phyloP scores from a whole-genome alignment of 2,797 vertebrate species.

The Hafferia zeledoni region DNA sequence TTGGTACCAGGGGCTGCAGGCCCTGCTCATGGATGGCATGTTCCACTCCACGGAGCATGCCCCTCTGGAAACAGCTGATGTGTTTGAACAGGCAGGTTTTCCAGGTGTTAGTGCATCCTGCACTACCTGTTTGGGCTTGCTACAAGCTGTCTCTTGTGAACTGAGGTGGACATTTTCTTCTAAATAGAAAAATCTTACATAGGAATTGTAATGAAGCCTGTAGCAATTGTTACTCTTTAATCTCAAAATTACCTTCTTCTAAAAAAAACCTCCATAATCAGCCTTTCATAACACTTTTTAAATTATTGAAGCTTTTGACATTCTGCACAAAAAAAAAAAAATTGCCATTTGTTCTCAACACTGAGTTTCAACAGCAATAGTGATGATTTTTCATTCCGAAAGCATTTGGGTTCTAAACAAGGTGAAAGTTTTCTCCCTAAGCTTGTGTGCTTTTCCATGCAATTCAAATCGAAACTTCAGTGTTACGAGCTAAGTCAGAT shows the following conservation, averaged over 20 bases:
- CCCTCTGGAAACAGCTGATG: not conserved
- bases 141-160: not conserved
- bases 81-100: not conserved
- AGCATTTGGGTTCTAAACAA: not conserved
- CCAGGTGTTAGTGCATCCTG: rapidly evolving
- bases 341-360: not conserved
- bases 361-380: not conserved
- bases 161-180: not conserved
- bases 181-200: rapidly evolving
- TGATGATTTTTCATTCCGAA: not conserved
- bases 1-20: rapidly evolving
- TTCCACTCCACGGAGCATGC: not conserved
- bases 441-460: not conserved
- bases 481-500: not conserved
- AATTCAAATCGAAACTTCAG: not conserved
- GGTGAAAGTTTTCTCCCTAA: not conserved
- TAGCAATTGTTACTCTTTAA: not conserved
- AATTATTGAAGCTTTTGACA: not conserved
- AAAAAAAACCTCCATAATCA: not conserved
- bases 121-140: rapidly evolving
- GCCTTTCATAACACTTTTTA: rapidly evolving
- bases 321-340: not conserved
- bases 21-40: rapidly evolving
- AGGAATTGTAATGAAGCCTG: not conserved
- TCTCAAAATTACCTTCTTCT: not conserved